These are phyloP conservation scores for Entomobrya proxima DNA, from an alignment of 2,888 invertebrate species.

Conservation along the genomic window DNA sequence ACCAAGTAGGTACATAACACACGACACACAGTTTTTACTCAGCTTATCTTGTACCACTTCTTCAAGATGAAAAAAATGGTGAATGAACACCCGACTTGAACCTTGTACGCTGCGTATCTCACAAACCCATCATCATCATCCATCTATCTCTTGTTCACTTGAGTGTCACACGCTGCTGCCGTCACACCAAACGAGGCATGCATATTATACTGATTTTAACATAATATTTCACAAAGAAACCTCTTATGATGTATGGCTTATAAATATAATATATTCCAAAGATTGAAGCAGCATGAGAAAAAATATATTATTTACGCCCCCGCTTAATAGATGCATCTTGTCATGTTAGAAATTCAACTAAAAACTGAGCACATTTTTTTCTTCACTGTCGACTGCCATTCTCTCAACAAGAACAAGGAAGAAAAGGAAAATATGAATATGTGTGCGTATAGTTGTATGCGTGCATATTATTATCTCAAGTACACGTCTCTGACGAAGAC, in stretches of 20 bases:
- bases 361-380: no score
- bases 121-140: conserved; percentile 14
- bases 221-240: conserved; percentile 11
- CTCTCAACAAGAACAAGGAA: no score
- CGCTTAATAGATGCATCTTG: no score
- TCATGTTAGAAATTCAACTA: no score
- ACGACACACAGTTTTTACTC: not conserved
- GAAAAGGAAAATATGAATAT: conserved; percentile 14
- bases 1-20: not conserved
- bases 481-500: not conserved
- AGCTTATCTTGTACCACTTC: not conserved
- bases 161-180: not conserved
- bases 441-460: not conserved
- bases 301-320: no score
- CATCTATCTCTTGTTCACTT: conserved; percentile 25
- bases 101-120: conserved; percentile 12
- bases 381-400: not conserved
- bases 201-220: not conserved
- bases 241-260: conserved; percentile 19
- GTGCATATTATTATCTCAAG: no score
- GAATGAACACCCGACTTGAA: not conserved
- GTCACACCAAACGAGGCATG: not conserved
- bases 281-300: no score
- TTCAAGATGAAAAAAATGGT: conserved; percentile 12
- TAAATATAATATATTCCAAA: no score